These are phyloP conservation scores for Cephonodes hylas DNA, from an alignment of 2,888 invertebrate genomes.

Conservation along the genomic window DNA sequence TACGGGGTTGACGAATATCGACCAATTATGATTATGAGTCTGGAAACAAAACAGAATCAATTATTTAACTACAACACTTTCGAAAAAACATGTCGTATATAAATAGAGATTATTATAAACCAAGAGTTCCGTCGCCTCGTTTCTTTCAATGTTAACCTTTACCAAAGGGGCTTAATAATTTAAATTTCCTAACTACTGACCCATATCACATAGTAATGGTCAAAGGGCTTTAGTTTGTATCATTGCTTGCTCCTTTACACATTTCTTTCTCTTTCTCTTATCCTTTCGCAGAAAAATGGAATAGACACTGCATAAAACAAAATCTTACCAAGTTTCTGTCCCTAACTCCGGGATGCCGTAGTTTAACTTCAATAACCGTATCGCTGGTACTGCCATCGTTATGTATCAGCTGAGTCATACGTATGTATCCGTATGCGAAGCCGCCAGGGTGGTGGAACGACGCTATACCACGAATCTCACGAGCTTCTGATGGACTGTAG, in stretches of 20 bases:
- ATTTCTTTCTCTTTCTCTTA: no score
- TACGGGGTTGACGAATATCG: conserved; percentile 94
- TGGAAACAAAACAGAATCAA: conserved; percentile 45
- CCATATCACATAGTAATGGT: not conserved
- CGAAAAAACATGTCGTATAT: no score
- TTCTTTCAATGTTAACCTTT: no score
- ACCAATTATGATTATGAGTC: conserved; percentile 93
- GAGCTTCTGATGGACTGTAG: conserved; percentile 92
- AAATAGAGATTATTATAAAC: no score
- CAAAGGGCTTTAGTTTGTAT: no score
- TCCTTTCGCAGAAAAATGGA: no score
- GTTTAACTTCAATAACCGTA: conserved; percentile 93
- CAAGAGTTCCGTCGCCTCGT: no score
- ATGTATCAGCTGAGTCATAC: conserved; percentile 94
- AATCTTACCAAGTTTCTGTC: conserved; percentile 87
- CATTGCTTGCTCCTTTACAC: no score
- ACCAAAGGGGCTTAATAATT: no score
- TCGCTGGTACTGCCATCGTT: conserved; percentile 93
- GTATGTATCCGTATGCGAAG: conserved; percentile 91
- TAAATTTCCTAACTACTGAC: not conserved
- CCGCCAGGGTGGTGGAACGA: conserved; percentile 95
- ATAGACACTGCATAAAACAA: not conserved
- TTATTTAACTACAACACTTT: not conserved
- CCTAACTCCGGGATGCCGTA: conserved; percentile 92
- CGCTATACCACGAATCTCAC: conserved; percentile 92